phyloP scores from a whole-genome alignment of 1,140 invertebrate species.

The Hormaphis cornu region DNA sequence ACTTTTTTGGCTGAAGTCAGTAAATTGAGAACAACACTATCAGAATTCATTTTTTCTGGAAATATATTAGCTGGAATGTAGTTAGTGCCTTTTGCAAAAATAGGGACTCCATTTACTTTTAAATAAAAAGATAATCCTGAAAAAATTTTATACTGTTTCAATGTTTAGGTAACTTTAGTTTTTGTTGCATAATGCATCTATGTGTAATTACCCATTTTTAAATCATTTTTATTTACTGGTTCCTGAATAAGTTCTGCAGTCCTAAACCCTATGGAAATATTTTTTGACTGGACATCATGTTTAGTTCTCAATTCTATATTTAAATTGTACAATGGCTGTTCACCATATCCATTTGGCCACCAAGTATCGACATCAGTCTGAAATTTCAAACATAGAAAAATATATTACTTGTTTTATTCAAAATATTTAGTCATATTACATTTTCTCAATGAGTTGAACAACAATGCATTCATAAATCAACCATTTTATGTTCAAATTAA shows the following conservation, averaged over 20 bases:
- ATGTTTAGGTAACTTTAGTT: not conserved
- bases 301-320: slow-evolving; percentile 46
- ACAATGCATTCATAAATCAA: too few species aligned
- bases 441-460: too few species aligned
- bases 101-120: slow-evolving; percentile 69
- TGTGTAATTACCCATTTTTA: slow-evolving; percentile 29
- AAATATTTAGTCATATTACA: not conserved
- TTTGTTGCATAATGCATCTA: not conserved
- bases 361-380: slow-evolving; percentile 55
- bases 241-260: slow-evolving; percentile 71
- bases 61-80: slow-evolving; percentile 86
- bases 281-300: slow-evolving; percentile 38
- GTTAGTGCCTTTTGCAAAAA: slow-evolving; percentile 96
- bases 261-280: slow-evolving; percentile 69
- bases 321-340: slow-evolving; percentile 67
- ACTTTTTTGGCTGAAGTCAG: slow-evolving; percentile 63
- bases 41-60: slow-evolving; percentile 56
- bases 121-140: slow-evolving; percentile 79
- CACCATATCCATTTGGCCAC: slow-evolving; percentile 94
- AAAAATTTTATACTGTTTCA: slow-evolving; percentile 35
- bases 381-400: slow-evolving; percentile 33
- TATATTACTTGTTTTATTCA: too few species aligned
- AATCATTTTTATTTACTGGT: slow-evolving; percentile 41
- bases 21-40: slow-evolving; percentile 47
- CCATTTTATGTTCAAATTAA: too few species aligned